phyloP scores from a whole-genome alignment of 30 jellyfish, hydroid and myxozoan genomes.

The Hydractinia symbiolongicarpus region DNA sequence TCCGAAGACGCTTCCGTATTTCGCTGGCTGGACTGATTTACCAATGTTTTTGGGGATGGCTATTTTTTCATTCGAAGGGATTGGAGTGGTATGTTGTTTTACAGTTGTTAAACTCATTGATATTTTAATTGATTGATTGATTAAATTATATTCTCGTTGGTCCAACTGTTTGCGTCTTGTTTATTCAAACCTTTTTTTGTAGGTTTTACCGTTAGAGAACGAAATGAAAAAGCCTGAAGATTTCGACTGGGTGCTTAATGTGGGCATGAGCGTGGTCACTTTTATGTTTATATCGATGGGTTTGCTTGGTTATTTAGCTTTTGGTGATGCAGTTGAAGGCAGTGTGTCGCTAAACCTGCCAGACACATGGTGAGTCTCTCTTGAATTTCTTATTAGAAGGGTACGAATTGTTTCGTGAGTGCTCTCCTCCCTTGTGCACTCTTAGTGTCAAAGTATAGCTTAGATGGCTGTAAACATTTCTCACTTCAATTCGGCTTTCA shows the following conservation, averaged over 20 bases:
- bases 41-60: conserved; percentile 93
- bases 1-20: conserved; percentile 52
- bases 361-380: conserved; percentile 44
- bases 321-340: conserved; percentile 54
- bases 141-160: not conserved
- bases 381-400: not conserved
- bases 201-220: conserved; percentile 94
- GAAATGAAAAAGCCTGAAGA: conserved; percentile 96
- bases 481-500: too few relatives aligned
- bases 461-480: too few relatives aligned
- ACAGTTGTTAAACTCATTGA: not conserved
- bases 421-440: not conserved
- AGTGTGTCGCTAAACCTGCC: conserved; percentile 80
- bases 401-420: not conserved
- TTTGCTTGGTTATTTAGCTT: conserved; percentile 72
- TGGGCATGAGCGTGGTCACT: conserved; percentile 94
- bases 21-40: conserved; percentile 70
- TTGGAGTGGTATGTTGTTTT: conserved; percentile 82
- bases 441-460: too few relatives aligned
- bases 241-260: conserved; percentile 86
- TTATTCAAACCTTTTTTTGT: not conserved
- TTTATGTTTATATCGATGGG: conserved; percentile 71
- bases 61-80: conserved; percentile 92
- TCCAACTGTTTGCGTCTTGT: not conserved
- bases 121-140: not conserved